phyloP scores from a whole-genome alignment of 2,113 vertebrate genomes.

The Tylochromis polylepis region DNA sequence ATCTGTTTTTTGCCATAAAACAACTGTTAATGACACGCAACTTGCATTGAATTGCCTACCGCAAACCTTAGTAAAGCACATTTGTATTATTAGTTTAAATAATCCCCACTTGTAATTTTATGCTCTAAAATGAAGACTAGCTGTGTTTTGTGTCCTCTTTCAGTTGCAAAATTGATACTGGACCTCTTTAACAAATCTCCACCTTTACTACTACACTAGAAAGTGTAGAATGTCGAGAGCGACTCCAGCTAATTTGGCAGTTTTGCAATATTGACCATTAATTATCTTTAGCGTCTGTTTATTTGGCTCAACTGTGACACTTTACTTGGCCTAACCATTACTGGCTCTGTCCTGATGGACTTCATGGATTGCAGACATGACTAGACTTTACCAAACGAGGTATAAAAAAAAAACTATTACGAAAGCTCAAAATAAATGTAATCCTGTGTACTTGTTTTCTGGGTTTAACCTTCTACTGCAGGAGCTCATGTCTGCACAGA shows the following conservation, averaged over 20 bases:
- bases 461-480: background rate
- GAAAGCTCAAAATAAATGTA: background rate
- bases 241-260: background rate
- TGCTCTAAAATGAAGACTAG: background rate
- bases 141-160: background rate
- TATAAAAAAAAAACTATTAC: background rate
- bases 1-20: background rate
- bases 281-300: background rate
- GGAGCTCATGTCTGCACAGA: background rate
- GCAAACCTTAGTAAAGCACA: background rate
- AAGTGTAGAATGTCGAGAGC: background rate
- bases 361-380: background rate
- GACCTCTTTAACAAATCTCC: background rate
- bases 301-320: background rate
- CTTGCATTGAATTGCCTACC: background rate
- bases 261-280: background rate
- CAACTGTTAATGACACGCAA: background rate
- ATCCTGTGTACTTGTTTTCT: background rate
- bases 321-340: background rate
- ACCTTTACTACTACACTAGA: background rate
- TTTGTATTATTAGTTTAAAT: background rate
- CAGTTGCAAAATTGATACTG: background rate
- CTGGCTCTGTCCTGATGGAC: background rate
- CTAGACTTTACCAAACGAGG: accelerated
- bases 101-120: background rate